Evolutionary conservation across 1,140 invertebrate genomes (phyloP).

Genomic region (Pseudomyrmex gracilis): DNA sequence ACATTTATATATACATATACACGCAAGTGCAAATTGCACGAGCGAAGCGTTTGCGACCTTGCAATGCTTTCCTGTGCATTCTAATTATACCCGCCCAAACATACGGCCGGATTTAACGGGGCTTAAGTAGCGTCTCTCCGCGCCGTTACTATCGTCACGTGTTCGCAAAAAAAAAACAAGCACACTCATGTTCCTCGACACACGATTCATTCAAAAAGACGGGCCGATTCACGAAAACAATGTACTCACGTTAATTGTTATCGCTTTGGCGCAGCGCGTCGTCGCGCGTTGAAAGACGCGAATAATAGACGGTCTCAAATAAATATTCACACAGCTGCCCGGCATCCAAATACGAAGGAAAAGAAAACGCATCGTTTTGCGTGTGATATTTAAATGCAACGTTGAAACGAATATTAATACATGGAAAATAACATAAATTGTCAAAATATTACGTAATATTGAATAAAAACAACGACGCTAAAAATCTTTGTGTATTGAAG

Average conservation of each 20-base stretch:
- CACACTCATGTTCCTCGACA: too few species aligned
- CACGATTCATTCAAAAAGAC: slow-evolving; percentile 27
- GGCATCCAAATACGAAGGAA: not conserved
- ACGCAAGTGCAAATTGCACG: not conserved
- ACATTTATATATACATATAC: too few species aligned
- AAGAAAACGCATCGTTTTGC: too few species aligned
- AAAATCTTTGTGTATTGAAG: not conserved
- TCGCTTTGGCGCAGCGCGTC: not conserved
- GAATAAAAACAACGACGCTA: not conserved
- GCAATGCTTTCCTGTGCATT: slow-evolving; percentile 67
- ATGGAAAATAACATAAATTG: not conserved
- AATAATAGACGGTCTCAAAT: not conserved
- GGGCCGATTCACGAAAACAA: not conserved
- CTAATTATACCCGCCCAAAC: slow-evolving; percentile 75
- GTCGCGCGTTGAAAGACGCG: not conserved
- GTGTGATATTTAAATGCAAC: not conserved
- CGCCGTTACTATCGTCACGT: slow-evolving; percentile 18
- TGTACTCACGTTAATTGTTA: not conserved
- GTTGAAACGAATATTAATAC: not conserved
- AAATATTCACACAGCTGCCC: not conserved
- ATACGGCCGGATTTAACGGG: slow-evolving; percentile 33
- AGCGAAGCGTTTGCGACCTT: slow-evolving; percentile 63
- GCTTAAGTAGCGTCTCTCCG: not conserved
- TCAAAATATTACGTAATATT: not conserved
- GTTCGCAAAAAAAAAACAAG: slow-evolving; percentile 25